Percentiles rank a stretch among this genome's conserved stretches.
phyloP scores from a whole-genome alignment of 2,888 invertebrate species.

The Ashinkailepas kermadecensis region DNA sequence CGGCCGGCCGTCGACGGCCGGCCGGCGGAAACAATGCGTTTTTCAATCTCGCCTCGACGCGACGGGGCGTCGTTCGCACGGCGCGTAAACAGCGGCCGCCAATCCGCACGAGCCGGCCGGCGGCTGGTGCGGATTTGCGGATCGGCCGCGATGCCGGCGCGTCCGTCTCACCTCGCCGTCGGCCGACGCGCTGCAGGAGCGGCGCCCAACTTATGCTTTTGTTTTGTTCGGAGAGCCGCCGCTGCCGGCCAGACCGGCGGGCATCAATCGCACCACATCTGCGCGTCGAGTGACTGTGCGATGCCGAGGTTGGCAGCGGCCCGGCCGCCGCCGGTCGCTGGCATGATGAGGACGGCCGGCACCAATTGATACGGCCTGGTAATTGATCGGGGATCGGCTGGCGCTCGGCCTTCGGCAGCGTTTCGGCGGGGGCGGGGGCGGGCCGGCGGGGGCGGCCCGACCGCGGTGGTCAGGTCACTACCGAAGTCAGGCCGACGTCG shows the following conservation, averaged over 20 bases:
- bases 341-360: background rate
- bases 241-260: background rate
- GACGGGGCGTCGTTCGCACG: background rate
- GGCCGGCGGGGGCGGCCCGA: background rate
- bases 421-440: background rate
- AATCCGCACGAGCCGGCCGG: background rate
- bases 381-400: background rate
- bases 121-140: background rate
- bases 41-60: background rate
- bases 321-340: background rate
- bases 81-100: background rate
- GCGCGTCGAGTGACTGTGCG: background rate
- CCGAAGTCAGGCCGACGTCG: background rate
- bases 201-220: background rate
- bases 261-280: background rate
- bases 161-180: constrained; percentile 34
- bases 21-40: background rate
- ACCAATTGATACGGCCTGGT: background rate
- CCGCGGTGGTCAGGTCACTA: background rate
- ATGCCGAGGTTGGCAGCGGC: background rate
- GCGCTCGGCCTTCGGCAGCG: background rate
- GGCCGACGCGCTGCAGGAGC: background rate
- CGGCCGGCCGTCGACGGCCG: background rate
- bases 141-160: constrained; percentile 32
- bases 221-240: background rate